A percentile compares a stretch with the other conserved stretches of the same genome.
Evolutionary conservation across 2,888 invertebrate genomes (phyloP).

Genomic region (Deilephila elpenor): DNA sequence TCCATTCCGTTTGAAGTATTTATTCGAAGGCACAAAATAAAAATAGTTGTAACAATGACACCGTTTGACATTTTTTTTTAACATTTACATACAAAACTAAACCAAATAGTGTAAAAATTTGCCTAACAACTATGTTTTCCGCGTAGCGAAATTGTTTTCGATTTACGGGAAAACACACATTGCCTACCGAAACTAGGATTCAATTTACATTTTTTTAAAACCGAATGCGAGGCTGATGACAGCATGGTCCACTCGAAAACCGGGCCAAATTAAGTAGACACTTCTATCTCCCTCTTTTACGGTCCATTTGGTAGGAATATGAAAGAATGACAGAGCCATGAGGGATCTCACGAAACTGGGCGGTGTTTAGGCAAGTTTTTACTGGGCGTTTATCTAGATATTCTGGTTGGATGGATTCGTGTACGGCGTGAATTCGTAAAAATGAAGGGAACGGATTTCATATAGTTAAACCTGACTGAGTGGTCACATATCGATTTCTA

Average conservation of each 20-base stretch:
- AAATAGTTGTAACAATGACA: neutral
- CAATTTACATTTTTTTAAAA: constrained; percentile 46
- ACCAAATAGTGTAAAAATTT: constrained; percentile 1
- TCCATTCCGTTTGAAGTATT: neutral
- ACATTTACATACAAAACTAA: neutral
- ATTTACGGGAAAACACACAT: constrained; percentile 13
- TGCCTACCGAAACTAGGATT: constrained; percentile 32
- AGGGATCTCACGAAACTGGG: constrained; percentile 39
- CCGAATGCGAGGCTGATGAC: constrained; percentile 36
- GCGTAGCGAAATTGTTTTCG: neutral
- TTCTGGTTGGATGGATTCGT: constrained; percentile 32
- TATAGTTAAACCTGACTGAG: neutral
- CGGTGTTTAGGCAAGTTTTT: constrained; percentile 43
- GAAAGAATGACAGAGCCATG: neutral
- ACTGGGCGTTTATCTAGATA: constrained; percentile 49
- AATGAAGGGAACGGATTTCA: constrained; percentile 16
- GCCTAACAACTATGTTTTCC: neutral
- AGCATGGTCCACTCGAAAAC: constrained; percentile 27
- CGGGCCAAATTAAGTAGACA: constrained; percentile 21
- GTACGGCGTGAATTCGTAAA: constrained; percentile 18
- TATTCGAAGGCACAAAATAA: neutral
- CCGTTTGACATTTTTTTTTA: neutral
- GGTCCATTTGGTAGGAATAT: constrained; percentile 19
- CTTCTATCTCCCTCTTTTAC: constrained; percentile 24
- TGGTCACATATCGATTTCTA: neutral